These are phyloP conservation scores for Drosophila rellima DNA, from an alignment of 2,888 invertebrate genomes.

Conservation along the genomic window DNA sequence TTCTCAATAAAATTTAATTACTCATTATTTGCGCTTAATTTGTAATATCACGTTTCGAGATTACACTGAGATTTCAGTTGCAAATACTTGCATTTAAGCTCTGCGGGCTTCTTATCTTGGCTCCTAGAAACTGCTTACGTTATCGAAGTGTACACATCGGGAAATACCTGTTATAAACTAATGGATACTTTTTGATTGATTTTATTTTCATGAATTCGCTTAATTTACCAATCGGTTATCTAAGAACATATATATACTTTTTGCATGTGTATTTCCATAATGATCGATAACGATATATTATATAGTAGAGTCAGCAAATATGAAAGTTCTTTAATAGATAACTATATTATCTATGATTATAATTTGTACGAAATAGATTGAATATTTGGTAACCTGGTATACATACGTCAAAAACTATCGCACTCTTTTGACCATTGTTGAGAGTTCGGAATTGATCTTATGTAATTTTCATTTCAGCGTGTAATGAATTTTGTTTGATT, in stretches of 20 bases:
- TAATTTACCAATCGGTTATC: background rate
- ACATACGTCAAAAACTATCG: background rate
- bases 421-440: background rate
- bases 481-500: background rate
- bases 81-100: conserved; percentile 7
- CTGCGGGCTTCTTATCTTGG: conserved; percentile 31
- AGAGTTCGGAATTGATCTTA: background rate
- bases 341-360: background rate
- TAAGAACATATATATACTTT: background rate
- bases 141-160: conserved; percentile 38
- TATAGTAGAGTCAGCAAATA: background rate
- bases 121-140: conserved; percentile 11
- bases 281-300: conserved; percentile 5
- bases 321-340: background rate
- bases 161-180: conserved; percentile 50
- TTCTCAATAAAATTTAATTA: conserved; percentile 19
- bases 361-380: background rate
- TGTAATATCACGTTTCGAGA: conserved; percentile 39
- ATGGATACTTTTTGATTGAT: conserved; percentile 34
- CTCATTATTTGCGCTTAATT: conserved; percentile 20
- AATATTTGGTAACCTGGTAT: background rate
- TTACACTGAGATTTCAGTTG: conserved; percentile 46
- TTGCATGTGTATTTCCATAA: conserved; percentile 9
- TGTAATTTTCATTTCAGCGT: conserved; percentile 11
- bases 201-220: conserved; percentile 12